Base-by-base conservation (phyloP, 2,888 invertebrate species). In the Tetragnatha montana region DNA sequence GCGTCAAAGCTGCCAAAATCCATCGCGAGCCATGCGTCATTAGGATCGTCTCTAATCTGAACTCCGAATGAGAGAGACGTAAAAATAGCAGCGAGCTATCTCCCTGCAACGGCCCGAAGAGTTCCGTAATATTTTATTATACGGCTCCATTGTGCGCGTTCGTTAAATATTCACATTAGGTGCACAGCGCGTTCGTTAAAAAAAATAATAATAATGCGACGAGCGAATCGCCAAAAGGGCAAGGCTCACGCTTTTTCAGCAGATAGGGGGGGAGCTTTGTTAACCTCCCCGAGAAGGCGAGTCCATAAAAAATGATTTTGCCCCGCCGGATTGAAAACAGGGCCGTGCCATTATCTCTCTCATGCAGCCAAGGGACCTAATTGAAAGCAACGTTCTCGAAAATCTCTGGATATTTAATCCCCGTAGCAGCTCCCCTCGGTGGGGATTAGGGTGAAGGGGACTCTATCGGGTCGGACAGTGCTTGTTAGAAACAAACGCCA, bases 331-430 rank as follows among this genome's bases (percentile, higher is more conserved):
- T 80, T 85, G 85, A 82, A 89, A 89, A 89, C 81, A 89, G 81
- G 89, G 85, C 88, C 69, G 78, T 74, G 76, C 85, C 85, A 89
- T 89, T 89, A 89, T 89, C 89, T 89, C 89, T 85, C 85, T 50
- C 50, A 60, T 75, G 85, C 89, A 89, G 89, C 85, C 89, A 81
- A 85, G 81, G 84, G 85, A 85, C 81, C 89, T 89, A 89, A 89
- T 89, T 89, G 89, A 89, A 89, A 89, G 89, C 89, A 89, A 86
- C 89, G 89, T 89, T 89, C 89, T 89, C 85, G 89, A 89, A 89
- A 89, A 89, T 89, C 89, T 89, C 89, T 81, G 89, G 89, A 89
- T 89, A 89, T 89, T 89, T 89, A 89, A 89, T 89, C 89, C 88
- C 73, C 81, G 88, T 89, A 75, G 78, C 74, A 75, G 87, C 50